Evolutionary conservation across 2,888 invertebrate genomes (phyloP).

Genomic region (Leptopilina myrica): DNA sequence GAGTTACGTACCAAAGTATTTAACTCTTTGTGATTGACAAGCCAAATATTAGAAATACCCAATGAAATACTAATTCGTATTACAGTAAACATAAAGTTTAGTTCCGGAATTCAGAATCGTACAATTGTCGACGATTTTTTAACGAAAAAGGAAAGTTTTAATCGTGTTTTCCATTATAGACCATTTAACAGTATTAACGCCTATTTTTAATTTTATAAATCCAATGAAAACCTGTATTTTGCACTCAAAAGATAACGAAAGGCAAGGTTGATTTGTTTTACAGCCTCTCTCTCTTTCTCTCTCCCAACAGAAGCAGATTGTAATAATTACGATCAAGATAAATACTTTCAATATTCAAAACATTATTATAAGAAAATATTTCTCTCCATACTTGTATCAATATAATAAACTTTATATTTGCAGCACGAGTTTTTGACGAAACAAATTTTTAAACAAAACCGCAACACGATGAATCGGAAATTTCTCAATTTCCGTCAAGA

Average conservation of each 20-base stretch:
- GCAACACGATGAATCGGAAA: not conserved
- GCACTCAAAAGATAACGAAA: constrained; percentile 21
- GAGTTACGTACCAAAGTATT: not conserved
- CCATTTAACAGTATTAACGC: constrained; percentile 4
- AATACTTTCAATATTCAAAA: not conserved
- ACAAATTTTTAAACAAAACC: not conserved
- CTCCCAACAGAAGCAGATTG: not conserved
- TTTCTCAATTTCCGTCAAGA: not conserved
- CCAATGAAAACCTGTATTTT: constrained; percentile 22
- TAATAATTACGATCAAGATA: constrained; percentile 18
- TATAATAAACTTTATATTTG: not conserved
- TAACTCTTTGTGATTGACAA: no score
- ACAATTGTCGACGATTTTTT: not conserved
- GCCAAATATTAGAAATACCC: no score
- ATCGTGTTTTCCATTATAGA: not conserved
- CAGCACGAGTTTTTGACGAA: not conserved
- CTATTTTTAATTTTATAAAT: constrained; percentile 1
- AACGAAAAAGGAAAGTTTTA: constrained; percentile 23
- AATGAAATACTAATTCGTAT: no score
- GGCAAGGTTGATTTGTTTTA: not conserved
- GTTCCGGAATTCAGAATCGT: not conserved
- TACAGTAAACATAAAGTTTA: no score
- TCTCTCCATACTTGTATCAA: no score
- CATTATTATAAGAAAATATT: not conserved
- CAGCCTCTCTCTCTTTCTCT: not conserved